These are phyloP conservation scores for Scaptomyza polygonia DNA, from an alignment of 2,888 invertebrate species.

Conservation along the genomic window DNA sequence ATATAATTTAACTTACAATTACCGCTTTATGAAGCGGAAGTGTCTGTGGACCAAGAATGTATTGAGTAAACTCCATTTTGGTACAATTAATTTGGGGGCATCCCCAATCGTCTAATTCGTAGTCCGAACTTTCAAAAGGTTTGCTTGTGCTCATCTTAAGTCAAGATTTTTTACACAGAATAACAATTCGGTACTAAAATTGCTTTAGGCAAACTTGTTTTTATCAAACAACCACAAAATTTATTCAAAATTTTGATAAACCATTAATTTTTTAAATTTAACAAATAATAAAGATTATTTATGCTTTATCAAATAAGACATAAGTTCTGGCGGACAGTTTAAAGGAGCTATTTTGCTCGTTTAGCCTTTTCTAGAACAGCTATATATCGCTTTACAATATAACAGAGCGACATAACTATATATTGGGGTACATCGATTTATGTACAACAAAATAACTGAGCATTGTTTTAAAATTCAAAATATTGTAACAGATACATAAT, in stretches of 20 bases:
- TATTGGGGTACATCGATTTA: background rate
- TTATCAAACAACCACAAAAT: background rate
- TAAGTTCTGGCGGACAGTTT: background rate
- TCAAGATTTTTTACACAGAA: conserved; percentile 3
- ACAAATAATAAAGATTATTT: background rate
- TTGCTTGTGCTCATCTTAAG: conserved; percentile 9
- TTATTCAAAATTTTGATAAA: background rate
- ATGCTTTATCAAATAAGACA: background rate
- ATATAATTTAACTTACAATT: conserved; percentile 76
- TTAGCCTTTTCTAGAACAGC: background rate
- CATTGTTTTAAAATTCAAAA: background rate
- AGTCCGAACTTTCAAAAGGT: conserved; percentile 8
- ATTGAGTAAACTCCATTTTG: conserved; percentile 87
- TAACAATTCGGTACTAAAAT: background rate
- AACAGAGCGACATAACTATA: background rate
- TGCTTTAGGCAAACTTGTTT: background rate
- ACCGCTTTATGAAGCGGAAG: conserved; percentile 86
- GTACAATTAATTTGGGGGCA: conserved; percentile 85
- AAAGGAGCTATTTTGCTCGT: background rate
- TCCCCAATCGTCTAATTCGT: conserved; percentile 30
- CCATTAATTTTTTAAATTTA: too few species aligned
- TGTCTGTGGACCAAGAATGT: conserved; percentile 87
- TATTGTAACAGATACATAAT: background rate
- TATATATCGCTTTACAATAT: background rate
- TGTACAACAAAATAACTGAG: background rate